Percentiles rank a stretch among this genome's conserved stretches.
Conservation (phyloP, 1,140 invertebrate species). For the Choristoneura fumiferana region DNA sequence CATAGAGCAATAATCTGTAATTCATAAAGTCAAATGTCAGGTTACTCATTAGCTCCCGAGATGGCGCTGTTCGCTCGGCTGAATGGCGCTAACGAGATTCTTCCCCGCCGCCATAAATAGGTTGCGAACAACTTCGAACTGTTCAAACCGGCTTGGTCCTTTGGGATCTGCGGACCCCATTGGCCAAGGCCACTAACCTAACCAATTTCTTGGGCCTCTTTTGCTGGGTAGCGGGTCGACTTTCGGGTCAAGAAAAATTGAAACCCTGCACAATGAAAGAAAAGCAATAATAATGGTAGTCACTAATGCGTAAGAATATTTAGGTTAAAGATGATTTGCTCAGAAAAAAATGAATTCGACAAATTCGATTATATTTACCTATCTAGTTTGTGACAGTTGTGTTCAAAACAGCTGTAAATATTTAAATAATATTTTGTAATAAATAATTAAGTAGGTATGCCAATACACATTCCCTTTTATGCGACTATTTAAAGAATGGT, state of each 20-base stretch:
- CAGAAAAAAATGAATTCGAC: too few species aligned
- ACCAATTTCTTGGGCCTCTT: constrained; percentile 71
- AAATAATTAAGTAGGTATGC: too few species aligned
- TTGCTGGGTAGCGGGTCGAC: constrained; percentile 68
- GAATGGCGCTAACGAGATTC: constrained; percentile 35
- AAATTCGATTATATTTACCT: too few species aligned
- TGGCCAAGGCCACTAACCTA: constrained; percentile 72
- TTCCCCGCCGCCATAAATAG: constrained; percentile 20
- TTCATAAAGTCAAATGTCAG: too few species aligned
- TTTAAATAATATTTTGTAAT: too few species aligned
- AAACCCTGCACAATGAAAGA: constrained; percentile 49
- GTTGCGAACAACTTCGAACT: neutral
- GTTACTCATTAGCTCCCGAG: constrained; percentile 25
- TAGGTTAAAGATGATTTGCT: too few species aligned
- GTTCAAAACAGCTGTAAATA: too few species aligned
- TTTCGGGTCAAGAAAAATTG: constrained; percentile 72
- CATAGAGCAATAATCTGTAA: too few species aligned
- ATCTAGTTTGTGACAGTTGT: too few species aligned
- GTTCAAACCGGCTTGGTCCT: constrained; percentile 61
- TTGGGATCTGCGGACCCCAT: constrained; percentile 38
- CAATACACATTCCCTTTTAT: too few species aligned
- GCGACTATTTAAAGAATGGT: too few species aligned
- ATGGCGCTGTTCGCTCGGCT: constrained; percentile 36
- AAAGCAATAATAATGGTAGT: constrained; percentile 25
- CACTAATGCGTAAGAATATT: too few species aligned